Base-by-base conservation (phyloP, 2,888 invertebrate genomes). In the Phalera bucephala region DNA sequence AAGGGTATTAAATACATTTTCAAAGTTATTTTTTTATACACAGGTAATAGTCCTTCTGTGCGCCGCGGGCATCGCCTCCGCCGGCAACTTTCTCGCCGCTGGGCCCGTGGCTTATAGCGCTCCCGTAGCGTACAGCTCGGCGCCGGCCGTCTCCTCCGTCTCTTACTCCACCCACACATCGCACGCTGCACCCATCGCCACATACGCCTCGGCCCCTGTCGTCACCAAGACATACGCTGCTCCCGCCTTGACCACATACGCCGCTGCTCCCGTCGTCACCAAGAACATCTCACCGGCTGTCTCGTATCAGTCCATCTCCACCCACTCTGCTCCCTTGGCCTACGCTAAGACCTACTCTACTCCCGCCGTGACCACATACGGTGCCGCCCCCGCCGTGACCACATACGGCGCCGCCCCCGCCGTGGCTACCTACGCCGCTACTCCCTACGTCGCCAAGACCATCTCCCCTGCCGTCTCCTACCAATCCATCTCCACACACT, bases 21-120 rank as follows among this genome's bases (percentile, higher is more conserved):
- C n/a, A n/a, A n/a, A n/a, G n/a, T n/a, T n/a, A n/a, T n/a, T n/a
- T n/a, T n/a, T n/a, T n/a, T n/a, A n/a, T n/a, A n/a, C n/a, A n/a
- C 62, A 86, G 91, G 80, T 92, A 50, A 64, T 93, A 54, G 73
- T 91, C 36, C 75, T 93, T 64, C 80, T 90, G 67, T 89, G 92
- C 69, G 80, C 88, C 60, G 87, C 92, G 76, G 91, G 92, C 56
- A 83, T 90, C 46, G 92, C 91, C 61, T 90, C 90, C 65, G 93
- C 93, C 34, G 93, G 93, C 49, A 68, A 89, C 54, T 69, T 92
- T 11, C 70, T 81, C 13, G 79, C 72, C 13, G 82, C 80, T 14
- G 42, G 28, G 0, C 74, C 74, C 2, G 64, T 80, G 11, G 70
- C 80, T 0, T 91, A 91, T 28, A 13, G 42, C 25, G 80, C 80